Conservation (phyloP, 1,140 invertebrate species). For the Brachionus calyciflorus region DNA sequence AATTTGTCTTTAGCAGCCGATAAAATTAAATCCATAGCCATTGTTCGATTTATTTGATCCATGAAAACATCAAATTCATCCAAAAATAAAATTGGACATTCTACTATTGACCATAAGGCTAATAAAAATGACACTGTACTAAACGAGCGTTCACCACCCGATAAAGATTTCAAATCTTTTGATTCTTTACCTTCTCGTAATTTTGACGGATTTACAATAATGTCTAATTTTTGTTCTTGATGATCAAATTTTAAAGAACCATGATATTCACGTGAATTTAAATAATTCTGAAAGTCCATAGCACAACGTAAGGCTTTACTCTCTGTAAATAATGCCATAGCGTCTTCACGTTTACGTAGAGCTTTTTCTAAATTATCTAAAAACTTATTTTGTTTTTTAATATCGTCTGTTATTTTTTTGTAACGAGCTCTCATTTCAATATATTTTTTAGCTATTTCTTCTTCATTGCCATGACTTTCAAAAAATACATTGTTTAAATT, state of each 20-base stretch:
- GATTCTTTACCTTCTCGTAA: slow-evolving; percentile 43
- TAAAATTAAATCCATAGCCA: slow-evolving; percentile 38
- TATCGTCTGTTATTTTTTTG: slow-evolving; percentile 54
- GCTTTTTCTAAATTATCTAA: slow-evolving; percentile 50
- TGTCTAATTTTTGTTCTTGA: slow-evolving; percentile 52
- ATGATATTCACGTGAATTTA: slow-evolving; percentile 54
- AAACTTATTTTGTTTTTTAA: slow-evolving; percentile 51
- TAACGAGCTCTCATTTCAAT: slow-evolving; percentile 53
- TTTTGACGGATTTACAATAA: slow-evolving; percentile 37
- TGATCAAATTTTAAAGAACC: slow-evolving; percentile 60
- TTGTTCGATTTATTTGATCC: slow-evolving; percentile 53
- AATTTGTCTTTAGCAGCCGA: slow-evolving; percentile 38
- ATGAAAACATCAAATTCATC: slow-evolving; percentile 99
- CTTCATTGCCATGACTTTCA: slow-evolving; percentile 53
- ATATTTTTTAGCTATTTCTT: slow-evolving; percentile 56
- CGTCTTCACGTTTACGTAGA: slow-evolving; percentile 52
- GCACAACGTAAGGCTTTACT: slow-evolving; percentile 50
- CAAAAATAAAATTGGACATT: slow-evolving; percentile 86
- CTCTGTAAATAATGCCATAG: slow-evolving; percentile 52
- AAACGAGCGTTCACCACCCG: slow-evolving; percentile 91
- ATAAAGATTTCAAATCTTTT: slow-evolving; percentile 69
- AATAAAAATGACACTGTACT: slow-evolving; percentile 89
- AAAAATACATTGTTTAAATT: slow-evolving; percentile 23
- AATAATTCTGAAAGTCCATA: slow-evolving; percentile 53
- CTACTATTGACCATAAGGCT: slow-evolving; percentile 83